phyloP scores from a whole-genome alignment of 2,888 invertebrate species.

The Lasiommata megera region DNA sequence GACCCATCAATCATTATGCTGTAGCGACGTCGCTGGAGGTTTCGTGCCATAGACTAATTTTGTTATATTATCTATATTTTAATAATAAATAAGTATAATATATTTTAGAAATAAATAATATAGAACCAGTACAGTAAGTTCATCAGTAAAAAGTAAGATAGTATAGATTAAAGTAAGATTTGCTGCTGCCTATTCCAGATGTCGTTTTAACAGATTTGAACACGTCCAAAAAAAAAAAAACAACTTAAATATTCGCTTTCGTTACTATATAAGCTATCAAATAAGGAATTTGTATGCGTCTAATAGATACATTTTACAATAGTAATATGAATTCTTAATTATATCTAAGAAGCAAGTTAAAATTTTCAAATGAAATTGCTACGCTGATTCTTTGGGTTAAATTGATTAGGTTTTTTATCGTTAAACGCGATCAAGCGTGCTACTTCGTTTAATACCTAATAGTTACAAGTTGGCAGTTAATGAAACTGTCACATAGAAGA shows the following conservation, averaged over 20 bases:
- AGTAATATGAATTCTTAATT: neutral
- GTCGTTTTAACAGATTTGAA: too few species aligned
- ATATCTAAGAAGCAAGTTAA: neutral
- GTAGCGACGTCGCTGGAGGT: slow-evolving; percentile 62
- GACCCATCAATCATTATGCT: slow-evolving; percentile 72
- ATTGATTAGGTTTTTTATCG: slow-evolving; percentile 6
- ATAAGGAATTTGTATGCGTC: too few species aligned
- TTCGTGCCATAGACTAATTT: slow-evolving; percentile 41
- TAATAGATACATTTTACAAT: too few species aligned
- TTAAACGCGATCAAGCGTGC: neutral
- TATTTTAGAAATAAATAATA: neutral
- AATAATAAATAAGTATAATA: neutral
- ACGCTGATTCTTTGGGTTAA: slow-evolving; percentile 1
- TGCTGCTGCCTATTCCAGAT: too few species aligned
- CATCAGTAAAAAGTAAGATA: too few species aligned
- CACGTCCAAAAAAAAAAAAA: too few species aligned
- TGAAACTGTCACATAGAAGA: neutral
- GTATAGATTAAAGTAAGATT: too few species aligned
- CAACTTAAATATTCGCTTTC: too few species aligned
- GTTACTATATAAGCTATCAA: too few species aligned
- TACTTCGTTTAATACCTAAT: neutral
- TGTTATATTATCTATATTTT: slow-evolving; percentile 4
- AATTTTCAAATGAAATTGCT: neutral
- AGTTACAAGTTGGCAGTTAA: neutral
- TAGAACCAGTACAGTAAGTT: too few species aligned